A percentile compares a stretch with the other conserved stretches of the same genome.
phyloP scores from a whole-genome alignment of 2,888 invertebrate genomes.

The Zelleria hepariella region DNA sequence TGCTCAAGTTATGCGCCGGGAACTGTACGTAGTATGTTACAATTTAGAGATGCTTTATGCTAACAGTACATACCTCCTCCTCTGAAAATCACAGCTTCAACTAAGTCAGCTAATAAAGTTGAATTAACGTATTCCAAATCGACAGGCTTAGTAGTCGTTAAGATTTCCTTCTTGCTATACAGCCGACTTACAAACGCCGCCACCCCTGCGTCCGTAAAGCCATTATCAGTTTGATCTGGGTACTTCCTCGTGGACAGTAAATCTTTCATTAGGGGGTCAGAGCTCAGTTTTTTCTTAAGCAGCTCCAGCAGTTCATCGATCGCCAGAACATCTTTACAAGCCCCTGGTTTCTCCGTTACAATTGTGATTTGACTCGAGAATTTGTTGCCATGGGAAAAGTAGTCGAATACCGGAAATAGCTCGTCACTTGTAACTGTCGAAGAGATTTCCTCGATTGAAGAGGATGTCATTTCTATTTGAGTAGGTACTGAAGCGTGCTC shows the following conservation, averaged over 20 bases:
- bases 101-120: slow-evolving; percentile 54
- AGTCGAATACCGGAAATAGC: slow-evolving; percentile 23
- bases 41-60: too few relatives aligned
- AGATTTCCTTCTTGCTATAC: slow-evolving; percentile 42
- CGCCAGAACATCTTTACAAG: slow-evolving; percentile 39
- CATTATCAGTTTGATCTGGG: slow-evolving; percentile 23
- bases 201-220: slow-evolving; percentile 40
- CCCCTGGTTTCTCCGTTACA: slow-evolving; percentile 11
- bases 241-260: slow-evolving; percentile 30
- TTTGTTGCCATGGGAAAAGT: slow-evolving; percentile 37
- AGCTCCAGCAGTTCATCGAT: slow-evolving; percentile 52
- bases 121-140: slow-evolving; percentile 47
- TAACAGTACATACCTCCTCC: slow-evolving; percentile 31
- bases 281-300: slow-evolving; percentile 47
- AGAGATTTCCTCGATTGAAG: neutral
- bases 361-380: slow-evolving; percentile 24
- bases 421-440: neutral
- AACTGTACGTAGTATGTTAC: too few relatives aligned
- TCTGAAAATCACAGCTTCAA: slow-evolving; percentile 61
- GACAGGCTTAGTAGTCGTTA: slow-evolving; percentile 31
- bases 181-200: slow-evolving; percentile 46
- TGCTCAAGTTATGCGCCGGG: too few relatives aligned
- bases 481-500: slow-evolving; percentile 24
- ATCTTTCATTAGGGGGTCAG: slow-evolving; percentile 45
- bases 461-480: neutral